Evolutionary conservation across 2,888 invertebrate genomes (phyloP), one percentile per base, ranked within the genome.

Genomic region (Xestia sexstrigata): DNA sequence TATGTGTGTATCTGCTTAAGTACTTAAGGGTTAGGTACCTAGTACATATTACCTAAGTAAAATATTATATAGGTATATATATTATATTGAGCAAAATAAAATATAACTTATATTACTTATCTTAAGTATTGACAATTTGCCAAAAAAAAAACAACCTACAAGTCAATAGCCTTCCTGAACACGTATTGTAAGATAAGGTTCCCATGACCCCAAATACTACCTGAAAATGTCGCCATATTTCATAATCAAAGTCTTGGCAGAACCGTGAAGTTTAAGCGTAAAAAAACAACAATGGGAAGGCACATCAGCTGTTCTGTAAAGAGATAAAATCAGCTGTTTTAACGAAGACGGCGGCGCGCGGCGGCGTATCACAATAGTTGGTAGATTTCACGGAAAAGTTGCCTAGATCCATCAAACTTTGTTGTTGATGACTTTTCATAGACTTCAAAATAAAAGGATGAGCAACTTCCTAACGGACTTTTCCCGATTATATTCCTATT

Each of bases 261-360:
- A 62, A 71, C 78, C 73, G 70, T 84, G 73, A 82, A 79, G 71
- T 73, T 78, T 76, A 66, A 39, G 20, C 70, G 30, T 63, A 60
- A 80, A 78, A 84, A 79, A 79, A 78, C 68, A 65, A 87, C 87
- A 87, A 87, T 84, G 49, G 78, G 52, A 81, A 76, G 81, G 77
- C 67, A 78, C 71, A 81, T 87, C 86, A 81, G 74, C 79, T 84
- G 78, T 80, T 84, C 66, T 52, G 15, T 47, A 35, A 13, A 8
- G 20, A 81, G 83, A 87, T 84, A 67, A 70, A 72, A 87, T 87
- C 87, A 73, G 77, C 74, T 78, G 80, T 78, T 83, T 74, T 71
- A 60, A 63, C 62, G 65, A 55, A 74, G 58, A 69, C 55, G 60
- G 5, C 35, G 35, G 35, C 49, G 47, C 55, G 5, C 35, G 35